These are phyloP conservation scores for Ramphastos sulfuratus DNA, from an alignment of 2,113 vertebrate genomes.

Conservation along the genomic window DNA sequence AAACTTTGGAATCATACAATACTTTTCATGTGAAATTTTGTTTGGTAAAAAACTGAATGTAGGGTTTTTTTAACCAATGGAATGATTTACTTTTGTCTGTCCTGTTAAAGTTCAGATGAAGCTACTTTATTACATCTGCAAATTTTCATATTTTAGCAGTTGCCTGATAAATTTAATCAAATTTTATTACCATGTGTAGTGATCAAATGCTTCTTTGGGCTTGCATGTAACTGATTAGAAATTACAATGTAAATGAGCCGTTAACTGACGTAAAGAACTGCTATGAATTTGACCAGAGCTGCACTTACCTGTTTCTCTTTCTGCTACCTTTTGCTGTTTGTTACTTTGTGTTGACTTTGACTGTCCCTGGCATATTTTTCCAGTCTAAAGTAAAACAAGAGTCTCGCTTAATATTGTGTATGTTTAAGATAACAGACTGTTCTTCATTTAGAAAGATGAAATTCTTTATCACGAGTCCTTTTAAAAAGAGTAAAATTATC, in stretches of 20 bases:
- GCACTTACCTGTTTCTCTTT: constrained; percentile 82
- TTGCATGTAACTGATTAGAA: constrained; percentile 90
- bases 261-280: constrained; percentile 80
- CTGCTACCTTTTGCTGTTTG: constrained; percentile 75
- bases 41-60: constrained; percentile 87
- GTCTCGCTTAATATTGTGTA: constrained; percentile 77
- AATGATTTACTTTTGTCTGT: constrained; percentile 82
- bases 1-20: constrained; percentile 76
- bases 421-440: constrained; percentile 75
- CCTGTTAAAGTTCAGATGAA: constrained; percentile 79
- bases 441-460: constrained; percentile 66
- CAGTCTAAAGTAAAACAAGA: constrained; percentile 77
- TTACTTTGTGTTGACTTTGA: constrained; percentile 80
- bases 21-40: constrained; percentile 83
- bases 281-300: constrained; percentile 87
- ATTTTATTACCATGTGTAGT: constrained; percentile 88
- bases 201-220: constrained; percentile 85
- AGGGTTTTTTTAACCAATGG: constrained; percentile 78
- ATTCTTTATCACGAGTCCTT: constrained; percentile 64
- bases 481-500: constrained; percentile 71
- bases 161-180: constrained; percentile 83
- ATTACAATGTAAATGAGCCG: constrained; percentile 83
- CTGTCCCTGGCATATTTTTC: constrained; percentile 78
- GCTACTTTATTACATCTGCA: constrained; percentile 83
- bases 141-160: constrained; percentile 87